Evolutionary conservation across 2,888 invertebrate species (phyloP).

Genomic region (Metallyticus violacea): DNA sequence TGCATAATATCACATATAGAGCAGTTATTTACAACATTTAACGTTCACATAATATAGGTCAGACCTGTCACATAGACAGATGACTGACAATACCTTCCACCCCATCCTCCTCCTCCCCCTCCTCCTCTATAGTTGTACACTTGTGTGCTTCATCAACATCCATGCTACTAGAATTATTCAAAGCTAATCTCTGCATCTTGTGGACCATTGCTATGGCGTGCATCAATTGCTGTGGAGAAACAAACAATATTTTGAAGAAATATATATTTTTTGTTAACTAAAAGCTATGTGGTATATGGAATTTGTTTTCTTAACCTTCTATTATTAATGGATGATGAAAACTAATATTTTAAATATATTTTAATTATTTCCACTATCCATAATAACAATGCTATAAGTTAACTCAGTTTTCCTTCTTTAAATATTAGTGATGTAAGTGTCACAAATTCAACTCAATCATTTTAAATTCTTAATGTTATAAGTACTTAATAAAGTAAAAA

Average conservation of each 20-base stretch:
- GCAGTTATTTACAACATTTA: background rate
- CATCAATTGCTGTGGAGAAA: constrained; percentile 47
- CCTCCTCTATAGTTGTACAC: constrained; percentile 44
- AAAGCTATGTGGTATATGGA: too few relatives aligned
- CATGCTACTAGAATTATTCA: constrained; percentile 44
- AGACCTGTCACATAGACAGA: background rate
- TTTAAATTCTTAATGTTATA: too few relatives aligned
- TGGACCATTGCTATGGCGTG: constrained; percentile 50
- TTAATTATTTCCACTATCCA: too few relatives aligned
- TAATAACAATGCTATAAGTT: too few relatives aligned
- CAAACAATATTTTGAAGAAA: constrained; percentile 32
- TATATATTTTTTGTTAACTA: too few relatives aligned
- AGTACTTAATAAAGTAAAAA: too few relatives aligned
- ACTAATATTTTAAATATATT: too few relatives aligned
- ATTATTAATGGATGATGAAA: too few relatives aligned
- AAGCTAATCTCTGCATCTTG: constrained; percentile 47
- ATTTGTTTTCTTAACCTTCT: too few relatives aligned
- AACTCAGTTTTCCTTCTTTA: too few relatives aligned
- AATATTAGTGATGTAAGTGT: too few relatives aligned
- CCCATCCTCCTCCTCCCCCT: constrained; percentile 39
- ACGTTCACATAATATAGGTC: background rate
- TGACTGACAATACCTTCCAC: constrained; percentile 23
- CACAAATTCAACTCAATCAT: too few relatives aligned
- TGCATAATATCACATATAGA: background rate
- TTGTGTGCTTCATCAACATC: constrained; percentile 43